These are phyloP conservation scores for Anastatus disparis DNA, from an alignment of 1,140 invertebrate genomes.

Conservation along the genomic window DNA sequence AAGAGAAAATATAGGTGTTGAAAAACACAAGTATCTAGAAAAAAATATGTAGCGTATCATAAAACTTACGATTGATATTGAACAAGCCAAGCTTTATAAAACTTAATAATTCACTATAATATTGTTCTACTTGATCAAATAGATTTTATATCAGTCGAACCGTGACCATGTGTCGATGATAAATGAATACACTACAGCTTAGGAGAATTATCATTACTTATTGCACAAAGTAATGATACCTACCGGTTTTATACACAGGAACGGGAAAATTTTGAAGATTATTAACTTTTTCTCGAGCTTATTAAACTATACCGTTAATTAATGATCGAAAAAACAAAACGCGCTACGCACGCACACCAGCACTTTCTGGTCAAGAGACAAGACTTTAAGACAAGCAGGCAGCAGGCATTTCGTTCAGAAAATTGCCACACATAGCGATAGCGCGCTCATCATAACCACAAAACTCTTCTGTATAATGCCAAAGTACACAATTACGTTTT, in stretches of 20 bases:
- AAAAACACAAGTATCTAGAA: no score
- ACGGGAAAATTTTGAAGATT: neutral
- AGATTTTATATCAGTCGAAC: no score
- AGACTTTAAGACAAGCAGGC: no score
- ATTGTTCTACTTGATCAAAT: no score
- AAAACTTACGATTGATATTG: no score
- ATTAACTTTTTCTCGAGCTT: neutral
- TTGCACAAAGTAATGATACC: neutral
- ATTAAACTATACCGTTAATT: conserved; percentile 8
- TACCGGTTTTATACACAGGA: neutral
- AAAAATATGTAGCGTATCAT: no score
- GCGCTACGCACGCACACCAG: conserved; percentile 21
- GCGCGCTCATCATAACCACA: conserved; percentile 7
- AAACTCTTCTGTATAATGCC: no score
- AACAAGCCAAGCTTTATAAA: no score
- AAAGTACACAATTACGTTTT: no score
- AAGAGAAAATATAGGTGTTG: neutral
- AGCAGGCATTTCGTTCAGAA: conserved; percentile 28
- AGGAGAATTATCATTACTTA: neutral
- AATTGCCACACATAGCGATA: conserved; percentile 33
- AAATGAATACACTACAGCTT: neutral
- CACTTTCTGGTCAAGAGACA: conserved; percentile 11
- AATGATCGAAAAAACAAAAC: conserved; percentile 30
- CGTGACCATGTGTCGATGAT: neutral
- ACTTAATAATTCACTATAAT: no score